Percentiles rank a stretch among this genome's conserved stretches.
Conservation (phyloP, 2,888 invertebrate genomes). For the Nezara viridula region DNA sequence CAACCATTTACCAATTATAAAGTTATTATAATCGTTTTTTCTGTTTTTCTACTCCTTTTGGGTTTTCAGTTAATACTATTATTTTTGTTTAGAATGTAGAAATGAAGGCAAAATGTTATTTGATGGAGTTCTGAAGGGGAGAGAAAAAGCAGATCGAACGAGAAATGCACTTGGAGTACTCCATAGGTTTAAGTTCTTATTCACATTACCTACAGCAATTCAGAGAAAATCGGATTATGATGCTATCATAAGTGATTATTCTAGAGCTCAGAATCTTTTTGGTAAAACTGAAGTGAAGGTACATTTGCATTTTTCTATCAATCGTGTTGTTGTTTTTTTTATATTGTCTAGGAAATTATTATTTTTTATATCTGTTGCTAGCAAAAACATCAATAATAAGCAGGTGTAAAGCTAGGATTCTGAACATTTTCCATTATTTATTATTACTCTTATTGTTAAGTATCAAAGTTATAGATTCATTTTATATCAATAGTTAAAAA, state of each 20-base stretch:
- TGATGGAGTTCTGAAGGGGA: slow-evolving; percentile 90
- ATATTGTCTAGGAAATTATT: too few species aligned
- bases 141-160: slow-evolving; percentile 96
- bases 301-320: slow-evolving; percentile 64
- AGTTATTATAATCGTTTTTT: too few species aligned
- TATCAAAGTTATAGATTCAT: too few species aligned
- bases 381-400: too few species aligned
- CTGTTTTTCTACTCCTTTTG: background rate
- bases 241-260: slow-evolving; percentile 97
- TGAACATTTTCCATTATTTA: too few species aligned
- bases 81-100: slow-evolving; percentile 82
- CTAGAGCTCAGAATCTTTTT: slow-evolving; percentile 94
- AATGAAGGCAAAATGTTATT: slow-evolving; percentile 92
- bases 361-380: too few species aligned
- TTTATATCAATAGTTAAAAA: too few species aligned
- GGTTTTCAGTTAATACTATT: slow-evolving; percentile 59
- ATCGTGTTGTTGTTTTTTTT: background rate
- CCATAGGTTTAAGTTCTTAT: slow-evolving; percentile 94
- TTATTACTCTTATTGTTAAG: too few species aligned
- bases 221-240: slow-evolving; percentile 97
- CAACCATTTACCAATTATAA: too few species aligned
- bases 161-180: slow-evolving; percentile 93
- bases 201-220: slow-evolving; percentile 94
- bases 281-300: slow-evolving; percentile 91
- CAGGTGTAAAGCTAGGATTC: too few species aligned